A percentile compares a stretch with the other conserved stretches of the same genome.
phyloP scores from a whole-genome alignment of 2,113 vertebrate species.

The Ciconia boyciana region DNA sequence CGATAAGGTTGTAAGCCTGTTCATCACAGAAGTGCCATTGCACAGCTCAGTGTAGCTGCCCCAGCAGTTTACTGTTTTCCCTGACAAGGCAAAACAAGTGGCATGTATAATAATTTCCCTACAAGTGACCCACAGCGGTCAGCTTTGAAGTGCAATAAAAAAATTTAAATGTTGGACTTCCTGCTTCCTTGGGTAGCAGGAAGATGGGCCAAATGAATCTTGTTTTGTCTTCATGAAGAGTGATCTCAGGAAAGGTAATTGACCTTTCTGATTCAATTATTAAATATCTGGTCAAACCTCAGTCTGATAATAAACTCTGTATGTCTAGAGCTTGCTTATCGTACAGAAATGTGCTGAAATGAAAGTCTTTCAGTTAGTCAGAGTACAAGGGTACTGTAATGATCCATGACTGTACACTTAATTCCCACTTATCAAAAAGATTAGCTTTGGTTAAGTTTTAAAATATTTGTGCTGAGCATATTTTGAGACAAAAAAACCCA shows the following conservation, averaged over 20 bases:
- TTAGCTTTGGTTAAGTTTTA: neutral
- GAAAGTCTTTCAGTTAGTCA: neutral
- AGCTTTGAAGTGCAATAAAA: neutral
- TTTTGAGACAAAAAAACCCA: neutral
- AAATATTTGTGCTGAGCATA: neutral
- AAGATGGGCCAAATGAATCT: neutral
- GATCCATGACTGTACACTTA: neutral
- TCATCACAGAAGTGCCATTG: neutral
- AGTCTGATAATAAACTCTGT: neutral
- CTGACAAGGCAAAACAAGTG: neutral
- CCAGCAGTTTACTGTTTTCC: neutral
- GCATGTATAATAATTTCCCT: neutral
- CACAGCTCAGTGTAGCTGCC: neutral
- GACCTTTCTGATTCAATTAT: neutral
- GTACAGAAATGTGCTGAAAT: neutral
- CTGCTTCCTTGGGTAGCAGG: neutral
- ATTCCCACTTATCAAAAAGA: neutral
- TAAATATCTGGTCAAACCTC: neutral
- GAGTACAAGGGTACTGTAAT: neutral
- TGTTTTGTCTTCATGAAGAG: neutral
- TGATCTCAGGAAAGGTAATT: neutral
- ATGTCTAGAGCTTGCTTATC: neutral
- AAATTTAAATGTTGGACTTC: neutral
- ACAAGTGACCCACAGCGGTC: neutral
- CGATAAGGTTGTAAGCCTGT: neutral